A percentile compares a stretch with the other conserved stretches of the same genome.
Evolutionary conservation across 2,888 invertebrate species (phyloP).

Genomic region (Ectemnius continuus): DNA sequence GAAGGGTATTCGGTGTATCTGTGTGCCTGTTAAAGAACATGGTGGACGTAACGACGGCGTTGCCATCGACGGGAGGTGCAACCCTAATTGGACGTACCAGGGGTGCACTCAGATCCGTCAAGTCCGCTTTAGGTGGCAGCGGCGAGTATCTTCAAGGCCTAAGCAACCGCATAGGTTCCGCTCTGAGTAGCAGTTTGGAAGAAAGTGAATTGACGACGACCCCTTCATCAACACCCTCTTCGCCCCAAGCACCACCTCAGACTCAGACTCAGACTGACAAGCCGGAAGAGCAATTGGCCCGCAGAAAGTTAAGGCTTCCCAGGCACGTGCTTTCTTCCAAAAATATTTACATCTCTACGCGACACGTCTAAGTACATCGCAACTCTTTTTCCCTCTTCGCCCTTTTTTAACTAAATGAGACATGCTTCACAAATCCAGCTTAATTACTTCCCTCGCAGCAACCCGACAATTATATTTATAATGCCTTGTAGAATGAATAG

Average conservation of each 20-base stretch:
- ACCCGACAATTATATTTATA: no score
- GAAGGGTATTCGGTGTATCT: not conserved
- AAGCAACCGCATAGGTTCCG: constrained; percentile 74
- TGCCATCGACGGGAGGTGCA: constrained; percentile 63
- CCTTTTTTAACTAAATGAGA: not conserved
- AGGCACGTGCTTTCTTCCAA: constrained; percentile 57
- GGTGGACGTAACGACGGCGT: constrained; percentile 71
- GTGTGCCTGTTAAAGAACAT: constrained; percentile 48
- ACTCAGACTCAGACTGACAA: constrained; percentile 43
- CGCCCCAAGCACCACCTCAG: constrained; percentile 55
- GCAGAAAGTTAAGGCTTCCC: constrained; percentile 67
- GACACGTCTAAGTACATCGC: not conserved
- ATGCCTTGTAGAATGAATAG: no score
- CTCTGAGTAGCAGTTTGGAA: constrained; percentile 74
- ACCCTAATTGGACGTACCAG: constrained; percentile 74
- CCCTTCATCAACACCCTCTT: constrained; percentile 68
- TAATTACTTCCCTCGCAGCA: no score
- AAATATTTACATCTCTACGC: not conserved
- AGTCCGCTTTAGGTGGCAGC: constrained; percentile 73
- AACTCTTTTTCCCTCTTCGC: not conserved
- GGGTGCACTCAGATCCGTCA: constrained; percentile 74
- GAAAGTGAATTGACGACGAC: constrained; percentile 72
- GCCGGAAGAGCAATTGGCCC: constrained; percentile 61
- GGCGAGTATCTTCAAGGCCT: constrained; percentile 76
- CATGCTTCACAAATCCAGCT: no score